Percentiles rank a stretch among this genome's conserved stretches.
Evolutionary conservation across 2,797 vertebrate genomes (phyloP).

Genomic region (Tamandua tetradactyla): DNA sequence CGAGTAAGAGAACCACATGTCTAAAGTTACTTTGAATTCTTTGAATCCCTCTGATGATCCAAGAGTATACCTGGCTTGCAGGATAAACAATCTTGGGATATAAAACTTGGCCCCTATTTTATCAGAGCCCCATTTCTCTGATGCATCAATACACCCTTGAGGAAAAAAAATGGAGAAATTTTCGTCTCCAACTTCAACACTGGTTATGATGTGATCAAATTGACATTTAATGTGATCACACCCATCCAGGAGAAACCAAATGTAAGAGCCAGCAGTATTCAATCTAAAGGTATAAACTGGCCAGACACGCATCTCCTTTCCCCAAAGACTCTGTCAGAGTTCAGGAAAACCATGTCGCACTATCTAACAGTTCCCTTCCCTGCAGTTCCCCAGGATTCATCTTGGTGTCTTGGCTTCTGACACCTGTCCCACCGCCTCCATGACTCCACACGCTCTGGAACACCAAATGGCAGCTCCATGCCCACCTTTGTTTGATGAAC

Average conservation of each 20-base stretch:
- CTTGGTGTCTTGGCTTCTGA: not conserved
- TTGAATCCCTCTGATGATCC: not conserved
- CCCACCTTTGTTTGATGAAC: not conserved
- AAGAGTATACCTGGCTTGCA: not conserved
- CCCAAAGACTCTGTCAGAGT: no score
- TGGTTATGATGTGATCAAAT: not conserved
- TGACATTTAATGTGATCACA: not conserved
- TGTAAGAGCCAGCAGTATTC: not conserved
- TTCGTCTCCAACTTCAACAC: not conserved
- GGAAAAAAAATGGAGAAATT: not conserved
- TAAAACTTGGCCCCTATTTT: no score
- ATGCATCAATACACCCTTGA: not conserved
- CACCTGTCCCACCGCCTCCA: not conserved
- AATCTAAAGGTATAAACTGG: not conserved
- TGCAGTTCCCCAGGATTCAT: not conserved
- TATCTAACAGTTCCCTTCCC: not conserved
- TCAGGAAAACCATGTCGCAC: not conserved
- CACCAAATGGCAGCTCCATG: accelerated
- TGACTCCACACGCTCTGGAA: not conserved
- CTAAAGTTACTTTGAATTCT: not conserved
- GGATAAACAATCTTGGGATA: not conserved
- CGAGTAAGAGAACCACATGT: not conserved
- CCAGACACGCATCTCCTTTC: not conserved
- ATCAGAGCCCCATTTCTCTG: not conserved
- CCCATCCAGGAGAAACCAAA: not conserved